Conservation (phyloP, 2,888 invertebrate species). For the Noctua janthe region DNA sequence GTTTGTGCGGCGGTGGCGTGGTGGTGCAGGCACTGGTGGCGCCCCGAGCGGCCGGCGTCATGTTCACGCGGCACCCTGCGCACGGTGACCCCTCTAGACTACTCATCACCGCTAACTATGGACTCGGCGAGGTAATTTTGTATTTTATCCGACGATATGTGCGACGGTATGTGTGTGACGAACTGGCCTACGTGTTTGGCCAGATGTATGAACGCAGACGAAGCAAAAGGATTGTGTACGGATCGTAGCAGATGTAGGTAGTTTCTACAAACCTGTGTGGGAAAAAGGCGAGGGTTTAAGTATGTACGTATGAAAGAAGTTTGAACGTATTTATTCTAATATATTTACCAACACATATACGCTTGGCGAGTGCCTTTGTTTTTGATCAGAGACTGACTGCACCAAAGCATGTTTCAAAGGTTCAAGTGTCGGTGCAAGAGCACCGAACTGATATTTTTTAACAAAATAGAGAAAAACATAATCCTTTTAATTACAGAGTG, state of each 20-base stretch:
- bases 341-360: neutral
- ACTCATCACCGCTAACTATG: slow-evolving; percentile 94
- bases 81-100: slow-evolving; percentile 92
- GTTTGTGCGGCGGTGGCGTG: slow-evolving; percentile 93
- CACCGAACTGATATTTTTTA: neutral
- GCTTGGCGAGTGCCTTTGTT: neutral
- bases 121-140: slow-evolving; percentile 93
- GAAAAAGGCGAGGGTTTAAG: no score
- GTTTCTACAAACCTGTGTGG: no score
- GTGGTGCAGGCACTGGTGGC: slow-evolving; percentile 94
- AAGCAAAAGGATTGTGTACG: neutral
- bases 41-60: slow-evolving; percentile 93
- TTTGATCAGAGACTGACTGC: neutral
- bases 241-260: no score
- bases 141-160: neutral
- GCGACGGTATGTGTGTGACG: neutral
- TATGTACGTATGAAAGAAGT: no score
- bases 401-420: neutral
- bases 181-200: neutral
- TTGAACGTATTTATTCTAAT: neutral
- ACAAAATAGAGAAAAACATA: neutral
- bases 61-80: slow-evolving; percentile 95
- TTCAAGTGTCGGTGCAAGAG: neutral
- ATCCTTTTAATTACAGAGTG: slow-evolving; percentile 89
- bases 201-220: neutral